Percentiles rank a stretch among this genome's conserved stretches.
phyloP scores from a whole-genome alignment of 1,140 invertebrate genomes.

The Liolophura sinensis region DNA sequence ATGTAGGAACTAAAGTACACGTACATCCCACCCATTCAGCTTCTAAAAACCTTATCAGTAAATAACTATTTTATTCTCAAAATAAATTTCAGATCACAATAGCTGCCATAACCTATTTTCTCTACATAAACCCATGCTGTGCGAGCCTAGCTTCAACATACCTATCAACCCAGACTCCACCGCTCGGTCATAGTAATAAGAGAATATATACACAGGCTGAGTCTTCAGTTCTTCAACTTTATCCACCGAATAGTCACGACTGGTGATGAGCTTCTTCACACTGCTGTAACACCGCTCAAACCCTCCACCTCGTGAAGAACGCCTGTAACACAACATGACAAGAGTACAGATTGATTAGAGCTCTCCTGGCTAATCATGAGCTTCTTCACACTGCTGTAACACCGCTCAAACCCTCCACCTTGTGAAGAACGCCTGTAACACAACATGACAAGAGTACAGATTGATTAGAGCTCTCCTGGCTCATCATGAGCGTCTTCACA shows the following conservation, averaged over 20 bases:
- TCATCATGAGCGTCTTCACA: no score
- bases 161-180: conserved; percentile 78
- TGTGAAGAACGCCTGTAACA: no score
- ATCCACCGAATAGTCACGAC: conserved; percentile 17
- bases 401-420: no score
- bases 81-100: conserved; percentile 69
- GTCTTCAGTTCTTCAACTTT: conserved; percentile 58
- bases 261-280: background rate
- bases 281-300: conserved; percentile 5
- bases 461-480: no score
- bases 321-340: no score
- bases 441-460: no score
- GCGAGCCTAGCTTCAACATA: conserved; percentile 27
- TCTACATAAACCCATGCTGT: conserved; percentile 5
- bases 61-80: conserved; percentile 66
- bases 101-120: conserved; percentile 63
- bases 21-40: background rate
- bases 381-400: no score
- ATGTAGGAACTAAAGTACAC: background rate
- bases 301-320: no score
- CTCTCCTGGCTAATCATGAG: no score
- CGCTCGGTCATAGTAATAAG: conserved; percentile 91
- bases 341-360: no score
- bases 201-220: conserved; percentile 77
- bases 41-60: background rate